Evolutionary conservation across 2,888 invertebrate species (phyloP).

Genomic region (Atethmia centrago): DNA sequence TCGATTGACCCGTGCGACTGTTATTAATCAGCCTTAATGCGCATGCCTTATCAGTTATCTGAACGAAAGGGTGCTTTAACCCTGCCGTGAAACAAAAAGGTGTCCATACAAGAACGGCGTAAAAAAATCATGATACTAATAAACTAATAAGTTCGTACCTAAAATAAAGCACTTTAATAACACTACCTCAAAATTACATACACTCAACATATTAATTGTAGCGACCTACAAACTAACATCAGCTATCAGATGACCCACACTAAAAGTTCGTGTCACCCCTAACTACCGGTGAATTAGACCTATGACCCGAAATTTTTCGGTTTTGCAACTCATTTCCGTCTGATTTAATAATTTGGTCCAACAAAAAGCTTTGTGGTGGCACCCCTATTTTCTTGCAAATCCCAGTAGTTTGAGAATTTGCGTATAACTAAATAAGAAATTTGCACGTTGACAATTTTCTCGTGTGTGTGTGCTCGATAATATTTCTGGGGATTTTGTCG

Average conservation of each 20-base stretch:
- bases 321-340: slow-evolving; percentile 78
- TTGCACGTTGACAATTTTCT: slow-evolving; percentile 59
- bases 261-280: slow-evolving; percentile 48
- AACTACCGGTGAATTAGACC: slow-evolving; percentile 69
- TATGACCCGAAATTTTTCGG: slow-evolving; percentile 74
- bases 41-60: too few species aligned
- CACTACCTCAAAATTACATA: slow-evolving; percentile 23
- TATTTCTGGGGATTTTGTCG: slow-evolving; percentile 48
- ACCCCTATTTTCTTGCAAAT: slow-evolving; percentile 76
- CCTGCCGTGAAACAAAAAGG: too few species aligned
- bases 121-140: neutral
- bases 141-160: too few species aligned
- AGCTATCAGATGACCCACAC: slow-evolving; percentile 58
- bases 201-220: slow-evolving; percentile 46
- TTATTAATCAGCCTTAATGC: too few species aligned
- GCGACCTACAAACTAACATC: slow-evolving; percentile 48
- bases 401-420: slow-evolving; percentile 57
- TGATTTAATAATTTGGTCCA: slow-evolving; percentile 76
- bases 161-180: slow-evolving; percentile 18
- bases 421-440: slow-evolving; percentile 64
- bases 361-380: slow-evolving; percentile 77
- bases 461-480: slow-evolving; percentile 52
- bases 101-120: too few species aligned
- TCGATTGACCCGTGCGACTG: too few species aligned
- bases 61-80: too few species aligned